A percentile compares a stretch with the other conserved stretches of the same genome.
phyloP scores from a whole-genome alignment of 2,113 vertebrate species.

The Callorhinus ursinus region DNA sequence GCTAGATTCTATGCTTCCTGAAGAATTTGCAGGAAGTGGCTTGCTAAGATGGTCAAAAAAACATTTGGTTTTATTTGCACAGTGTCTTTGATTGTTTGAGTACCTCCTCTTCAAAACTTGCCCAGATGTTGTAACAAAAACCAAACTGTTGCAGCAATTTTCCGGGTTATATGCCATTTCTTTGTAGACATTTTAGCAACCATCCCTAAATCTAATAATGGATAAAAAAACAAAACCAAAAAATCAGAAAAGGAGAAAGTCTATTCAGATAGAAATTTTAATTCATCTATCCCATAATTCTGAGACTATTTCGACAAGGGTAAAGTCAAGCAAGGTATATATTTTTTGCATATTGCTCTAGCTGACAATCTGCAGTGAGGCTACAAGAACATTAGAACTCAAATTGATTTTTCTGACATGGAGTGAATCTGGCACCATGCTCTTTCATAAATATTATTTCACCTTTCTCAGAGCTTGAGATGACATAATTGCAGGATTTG shows the following conservation, averaged over 20 bases:
- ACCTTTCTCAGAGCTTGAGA: slow-evolving; percentile 69
- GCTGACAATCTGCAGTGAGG: slow-evolving; percentile 73
- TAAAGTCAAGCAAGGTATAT: slow-evolving; percentile 70
- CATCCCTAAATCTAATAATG: slow-evolving; percentile 47
- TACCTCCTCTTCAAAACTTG: slow-evolving; percentile 28
- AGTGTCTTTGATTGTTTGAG: slow-evolving; percentile 36
- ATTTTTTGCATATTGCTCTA: slow-evolving; percentile 69
- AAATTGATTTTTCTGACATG: slow-evolving; percentile 75
- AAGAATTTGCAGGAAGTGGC: background rate
- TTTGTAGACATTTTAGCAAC: slow-evolving; percentile 65
- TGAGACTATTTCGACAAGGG: slow-evolving; percentile 63
- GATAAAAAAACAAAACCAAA: slow-evolving; percentile 54
- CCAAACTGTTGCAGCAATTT: background rate
- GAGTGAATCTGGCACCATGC: slow-evolving; percentile 73
- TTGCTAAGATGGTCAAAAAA: background rate
- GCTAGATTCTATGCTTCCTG: background rate
- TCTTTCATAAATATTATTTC: slow-evolving; percentile 69
- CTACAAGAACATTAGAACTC: slow-evolving; percentile 77
- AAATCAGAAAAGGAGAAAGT: background rate
- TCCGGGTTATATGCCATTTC: background rate
- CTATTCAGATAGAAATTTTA: slow-evolving; percentile 26
- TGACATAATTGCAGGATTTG: slow-evolving; percentile 62
- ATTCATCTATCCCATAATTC: slow-evolving; percentile 50
- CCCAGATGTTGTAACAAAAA: slow-evolving; percentile 8
- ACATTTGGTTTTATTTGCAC: background rate